These are phyloP conservation scores for Clinocottus analis DNA, from an alignment of 2,113 vertebrate genomes.

Conservation along the genomic window DNA sequence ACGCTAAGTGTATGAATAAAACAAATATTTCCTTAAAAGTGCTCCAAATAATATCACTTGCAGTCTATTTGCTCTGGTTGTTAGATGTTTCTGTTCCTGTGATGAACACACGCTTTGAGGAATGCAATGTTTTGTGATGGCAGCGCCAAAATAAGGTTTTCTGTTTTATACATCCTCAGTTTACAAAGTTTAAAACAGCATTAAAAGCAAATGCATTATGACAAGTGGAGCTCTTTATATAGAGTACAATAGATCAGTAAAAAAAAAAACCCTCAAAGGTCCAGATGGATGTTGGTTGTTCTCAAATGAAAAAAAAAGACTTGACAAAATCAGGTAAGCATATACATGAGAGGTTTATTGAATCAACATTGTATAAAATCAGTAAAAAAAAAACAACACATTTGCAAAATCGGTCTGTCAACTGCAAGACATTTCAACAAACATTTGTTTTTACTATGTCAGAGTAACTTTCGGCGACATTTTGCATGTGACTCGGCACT, in stretches of 20 bases:
- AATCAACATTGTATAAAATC: neutral
- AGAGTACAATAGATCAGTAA: neutral
- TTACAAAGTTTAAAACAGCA: neutral
- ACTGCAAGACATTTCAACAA: neutral
- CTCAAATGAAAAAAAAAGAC: neutral
- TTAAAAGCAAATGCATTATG: neutral
- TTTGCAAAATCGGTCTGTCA: neutral
- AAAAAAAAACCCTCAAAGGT: neutral
- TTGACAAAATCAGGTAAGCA: neutral
- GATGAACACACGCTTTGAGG: neutral
- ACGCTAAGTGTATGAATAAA: neutral
- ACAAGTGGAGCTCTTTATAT: too few species aligned
- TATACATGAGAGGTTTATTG: slow-evolving; percentile 29
- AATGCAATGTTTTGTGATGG: neutral
- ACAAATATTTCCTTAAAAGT: neutral
- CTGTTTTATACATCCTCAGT: too few species aligned
- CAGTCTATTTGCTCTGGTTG: neutral
- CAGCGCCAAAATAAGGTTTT: too few species aligned
- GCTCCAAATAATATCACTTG: neutral
- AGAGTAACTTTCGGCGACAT: neutral
- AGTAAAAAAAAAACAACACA: neutral
- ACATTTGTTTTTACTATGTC: neutral
- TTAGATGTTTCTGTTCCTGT: neutral
- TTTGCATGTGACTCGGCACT: slow-evolving; percentile 46
- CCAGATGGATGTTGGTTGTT: neutral